Conservation (phyloP, 92 coral and sea anemone genomes). For the Paragorgia papillata region DNA sequence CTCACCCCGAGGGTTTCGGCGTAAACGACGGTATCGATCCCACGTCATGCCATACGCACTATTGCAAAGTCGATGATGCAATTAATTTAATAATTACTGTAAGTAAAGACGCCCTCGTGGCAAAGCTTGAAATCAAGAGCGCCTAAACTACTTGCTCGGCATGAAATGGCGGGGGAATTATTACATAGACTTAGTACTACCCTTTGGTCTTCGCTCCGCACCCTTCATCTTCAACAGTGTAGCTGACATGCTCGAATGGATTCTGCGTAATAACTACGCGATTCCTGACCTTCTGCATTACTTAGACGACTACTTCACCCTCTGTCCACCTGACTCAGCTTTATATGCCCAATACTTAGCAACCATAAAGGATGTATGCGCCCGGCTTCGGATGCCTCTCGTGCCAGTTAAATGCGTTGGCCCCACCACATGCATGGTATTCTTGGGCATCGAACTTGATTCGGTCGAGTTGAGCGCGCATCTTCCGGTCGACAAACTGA, state of each 20-base stretch:
- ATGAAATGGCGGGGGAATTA: constrained; percentile 16
- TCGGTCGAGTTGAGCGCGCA: background rate
- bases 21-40: constrained; percentile 18
- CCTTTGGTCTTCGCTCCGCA: no score
- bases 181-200: constrained; percentile 5
- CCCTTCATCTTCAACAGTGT: constrained; percentile 20
- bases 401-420: constrained; percentile 16
- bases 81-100: background rate
- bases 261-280: no score
- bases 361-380: background rate
- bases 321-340: background rate
- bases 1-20: background rate
- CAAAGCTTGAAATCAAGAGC: constrained; percentile 12
- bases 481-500: no score
- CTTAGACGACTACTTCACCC: constrained; percentile 20
- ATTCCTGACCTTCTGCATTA: no score
- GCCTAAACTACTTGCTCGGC: constrained; percentile 23
- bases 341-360: background rate
- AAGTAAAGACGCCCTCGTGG: background rate
- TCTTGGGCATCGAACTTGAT: no score
- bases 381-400: background rate
- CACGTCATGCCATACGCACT: no score
- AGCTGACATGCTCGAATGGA: no score
- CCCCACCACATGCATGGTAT: no score
- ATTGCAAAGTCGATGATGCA: no score